Percentiles rank a stretch among this genome's conserved stretches.
phyloP scores from a whole-genome alignment of 1,140 invertebrate genomes.

The Aphidius ervi region DNA sequence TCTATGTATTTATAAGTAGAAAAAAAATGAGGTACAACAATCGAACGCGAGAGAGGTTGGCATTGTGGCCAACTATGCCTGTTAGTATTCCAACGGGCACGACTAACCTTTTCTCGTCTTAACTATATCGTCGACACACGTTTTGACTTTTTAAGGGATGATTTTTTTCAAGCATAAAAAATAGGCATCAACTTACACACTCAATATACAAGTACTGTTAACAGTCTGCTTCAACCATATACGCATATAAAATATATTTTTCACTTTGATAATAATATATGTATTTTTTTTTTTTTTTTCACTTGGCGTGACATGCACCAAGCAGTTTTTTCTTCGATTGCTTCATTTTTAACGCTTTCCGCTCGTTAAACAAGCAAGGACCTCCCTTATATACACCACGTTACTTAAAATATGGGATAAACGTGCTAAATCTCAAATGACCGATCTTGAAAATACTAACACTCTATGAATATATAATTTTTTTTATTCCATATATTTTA shows the following conservation, averaged over 20 bases:
- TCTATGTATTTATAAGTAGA: too few relatives aligned
- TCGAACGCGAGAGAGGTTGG: neutral
- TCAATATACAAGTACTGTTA: too few relatives aligned
- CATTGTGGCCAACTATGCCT: neutral
- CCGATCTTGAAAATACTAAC: conserved; percentile 13
- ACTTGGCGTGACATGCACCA: conserved; percentile 2
- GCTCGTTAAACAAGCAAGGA: neutral
- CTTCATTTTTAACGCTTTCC: conserved; percentile 7
- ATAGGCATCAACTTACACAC: neutral
- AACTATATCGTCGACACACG: conserved; percentile 7
- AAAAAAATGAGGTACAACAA: too few relatives aligned
- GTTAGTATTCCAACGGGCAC: conserved; percentile 6
- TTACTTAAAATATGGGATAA: conserved; percentile 6
- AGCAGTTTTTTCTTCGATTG: neutral
- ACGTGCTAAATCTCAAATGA: conserved; percentile 19
- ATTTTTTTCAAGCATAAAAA: neutral
- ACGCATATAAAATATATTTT: neutral
- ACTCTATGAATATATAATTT: conserved; percentile 8
- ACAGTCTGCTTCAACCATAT: too few relatives aligned
- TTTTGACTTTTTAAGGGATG: neutral
- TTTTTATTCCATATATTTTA: neutral
- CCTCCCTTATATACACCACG: neutral
- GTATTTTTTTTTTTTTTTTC: neutral
- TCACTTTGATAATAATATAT: neutral
- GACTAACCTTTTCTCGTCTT: neutral